These are phyloP conservation scores for Crossocerus cetratus DNA, from an alignment of 2,888 invertebrate genomes.

Conservation along the genomic window DNA sequence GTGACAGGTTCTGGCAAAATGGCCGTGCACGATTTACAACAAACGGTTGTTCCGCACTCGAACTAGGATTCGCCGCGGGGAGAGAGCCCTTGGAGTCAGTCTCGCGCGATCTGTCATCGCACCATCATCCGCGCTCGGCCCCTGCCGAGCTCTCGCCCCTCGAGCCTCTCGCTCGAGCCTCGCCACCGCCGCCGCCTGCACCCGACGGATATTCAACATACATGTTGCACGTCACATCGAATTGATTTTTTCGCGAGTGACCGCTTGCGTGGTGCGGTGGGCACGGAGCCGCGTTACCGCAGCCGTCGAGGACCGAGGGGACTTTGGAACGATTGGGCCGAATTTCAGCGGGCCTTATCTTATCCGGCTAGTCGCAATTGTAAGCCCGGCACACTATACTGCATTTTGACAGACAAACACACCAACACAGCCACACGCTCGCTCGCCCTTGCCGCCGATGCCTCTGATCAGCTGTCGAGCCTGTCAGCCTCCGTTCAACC, in stretches of 20 bases:
- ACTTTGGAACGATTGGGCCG: constrained; percentile 33
- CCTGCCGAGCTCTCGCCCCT: background rate
- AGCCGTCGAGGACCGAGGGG: constrained; percentile 19
- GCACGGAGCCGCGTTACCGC: constrained; percentile 32
- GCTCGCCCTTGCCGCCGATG: constrained; percentile 21
- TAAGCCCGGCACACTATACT: constrained; percentile 9
- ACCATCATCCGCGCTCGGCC: constrained; percentile 4
- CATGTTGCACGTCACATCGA: constrained; percentile 58
- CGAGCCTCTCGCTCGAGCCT: constrained; percentile 24
- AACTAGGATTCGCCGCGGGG: constrained; percentile 14
- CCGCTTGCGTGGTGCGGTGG: constrained; percentile 53
- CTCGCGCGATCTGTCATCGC: constrained; percentile 27
- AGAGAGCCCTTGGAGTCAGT: background rate
- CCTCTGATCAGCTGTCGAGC: constrained; percentile 46
- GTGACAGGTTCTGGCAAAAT: constrained; percentile 73
- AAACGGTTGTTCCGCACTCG: constrained; percentile 58
- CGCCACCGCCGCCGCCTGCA: constrained; percentile 9
- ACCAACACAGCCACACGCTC: too few species aligned
- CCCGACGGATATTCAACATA: constrained; percentile 28
- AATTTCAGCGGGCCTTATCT: constrained; percentile 39
- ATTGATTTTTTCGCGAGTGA: constrained; percentile 65
- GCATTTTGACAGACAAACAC: constrained; percentile 47
- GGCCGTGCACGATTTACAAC: constrained; percentile 73
- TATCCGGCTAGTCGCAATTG: constrained; percentile 18
- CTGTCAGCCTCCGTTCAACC: constrained; percentile 29